phyloP scores from a whole-genome alignment of 2,113 vertebrate genomes.

The Anoura caudifer region DNA sequence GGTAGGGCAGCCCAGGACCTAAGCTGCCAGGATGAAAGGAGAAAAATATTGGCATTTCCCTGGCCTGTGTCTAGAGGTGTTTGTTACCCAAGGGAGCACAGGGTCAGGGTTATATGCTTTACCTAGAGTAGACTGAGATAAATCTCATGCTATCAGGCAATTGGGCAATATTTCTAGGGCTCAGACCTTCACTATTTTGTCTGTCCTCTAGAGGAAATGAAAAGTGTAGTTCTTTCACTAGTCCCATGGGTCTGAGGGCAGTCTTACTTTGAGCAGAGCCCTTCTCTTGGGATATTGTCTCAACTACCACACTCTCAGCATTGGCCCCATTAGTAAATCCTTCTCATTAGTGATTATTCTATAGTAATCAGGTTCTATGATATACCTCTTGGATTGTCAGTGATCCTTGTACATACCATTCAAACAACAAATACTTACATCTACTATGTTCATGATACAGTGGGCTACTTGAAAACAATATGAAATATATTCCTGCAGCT shows the following conservation, averaged over 20 bases:
- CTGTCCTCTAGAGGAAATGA: not conserved
- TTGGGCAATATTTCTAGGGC: not conserved
- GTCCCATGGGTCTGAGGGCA: not conserved
- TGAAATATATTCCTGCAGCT: not conserved
- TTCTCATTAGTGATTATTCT: slow-evolving; percentile 5
- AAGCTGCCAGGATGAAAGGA: not conserved
- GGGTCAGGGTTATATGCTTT: not conserved
- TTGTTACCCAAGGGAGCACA: not conserved
- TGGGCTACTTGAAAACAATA: slow-evolving; percentile 4
- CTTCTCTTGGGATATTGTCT: not conserved
- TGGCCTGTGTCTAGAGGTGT: not conserved
- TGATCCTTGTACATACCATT: not conserved
- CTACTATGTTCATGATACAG: not conserved
- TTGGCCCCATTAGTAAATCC: not conserved
- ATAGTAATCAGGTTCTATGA: not conserved
- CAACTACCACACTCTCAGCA: not conserved
- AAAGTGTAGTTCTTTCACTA: not conserved
- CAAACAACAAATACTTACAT: not conserved
- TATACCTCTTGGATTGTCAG: not conserved
- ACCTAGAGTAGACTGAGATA: not conserved
- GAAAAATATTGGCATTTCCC: not conserved
- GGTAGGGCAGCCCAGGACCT: not conserved
- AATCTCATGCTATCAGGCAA: not conserved
- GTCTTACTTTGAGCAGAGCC: not conserved
- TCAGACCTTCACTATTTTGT: not conserved